Conservation (phyloP, 2,888 invertebrate species). For the Andricus curvator region DNA sequence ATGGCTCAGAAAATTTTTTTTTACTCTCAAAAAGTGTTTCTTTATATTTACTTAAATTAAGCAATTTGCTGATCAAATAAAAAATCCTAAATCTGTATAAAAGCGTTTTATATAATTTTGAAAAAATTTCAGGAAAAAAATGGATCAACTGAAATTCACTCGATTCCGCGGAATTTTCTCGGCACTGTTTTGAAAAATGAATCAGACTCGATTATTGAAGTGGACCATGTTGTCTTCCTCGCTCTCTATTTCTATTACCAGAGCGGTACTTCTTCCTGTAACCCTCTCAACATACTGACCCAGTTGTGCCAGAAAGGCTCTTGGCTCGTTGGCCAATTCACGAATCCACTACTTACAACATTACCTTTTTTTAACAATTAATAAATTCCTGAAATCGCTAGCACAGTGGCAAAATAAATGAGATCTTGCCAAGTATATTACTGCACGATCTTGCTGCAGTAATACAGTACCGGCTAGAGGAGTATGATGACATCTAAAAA, state of each 20-base stretch:
- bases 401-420: neutral
- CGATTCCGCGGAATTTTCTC: neutral
- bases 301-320: constrained; percentile 53
- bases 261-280: constrained; percentile 34
- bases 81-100: too few relatives aligned
- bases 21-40: too few relatives aligned
- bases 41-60: too few relatives aligned
- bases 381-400: constrained; percentile 13
- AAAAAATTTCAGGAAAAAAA: too few relatives aligned
- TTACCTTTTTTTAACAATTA: constrained; percentile 49
- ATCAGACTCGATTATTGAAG: constrained; percentile 33
- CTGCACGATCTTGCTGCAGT: too few relatives aligned
- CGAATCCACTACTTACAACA: constrained; percentile 52
- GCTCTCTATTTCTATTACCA: constrained; percentile 40
- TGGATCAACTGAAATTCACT: too few relatives aligned
- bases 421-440: neutral
- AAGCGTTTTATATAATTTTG: too few relatives aligned
- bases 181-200: constrained; percentile 8
- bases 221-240: constrained; percentile 26
- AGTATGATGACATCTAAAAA: too few relatives aligned
- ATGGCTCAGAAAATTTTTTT: too few relatives aligned
- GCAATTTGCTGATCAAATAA: too few relatives aligned
- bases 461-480: too few relatives aligned
- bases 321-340: constrained; percentile 56
- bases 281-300: constrained; percentile 53